Evolutionary conservation across 1,140 invertebrate species (phyloP), one percentile per base, ranked within the genome.

Genomic region (Anastatus disparis): DNA sequence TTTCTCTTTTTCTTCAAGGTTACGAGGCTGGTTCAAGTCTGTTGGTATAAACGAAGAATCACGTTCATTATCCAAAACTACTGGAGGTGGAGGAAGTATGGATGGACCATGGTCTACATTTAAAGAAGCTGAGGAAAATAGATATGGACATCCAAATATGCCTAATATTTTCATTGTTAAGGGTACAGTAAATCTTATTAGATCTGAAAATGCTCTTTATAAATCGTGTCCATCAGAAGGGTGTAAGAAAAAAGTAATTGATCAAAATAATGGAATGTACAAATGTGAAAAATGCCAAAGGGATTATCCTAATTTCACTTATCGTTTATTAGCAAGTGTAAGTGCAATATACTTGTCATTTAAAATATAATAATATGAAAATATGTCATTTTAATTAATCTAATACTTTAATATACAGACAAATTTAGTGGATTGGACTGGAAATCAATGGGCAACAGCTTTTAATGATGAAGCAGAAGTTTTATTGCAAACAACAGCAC

Each of bases 241-340:
- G 44, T 99, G 97, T 82, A 97, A 97, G 78, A 99, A 98, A 80
- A 99, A 99, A 84, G 82, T 95, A 1, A 86, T 97, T 27, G 96
- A 98, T 85, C 89, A 92, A 79, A 90, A 93, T 50, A 96, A 96
- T 82, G 94, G 93, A 8, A 87, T 92, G 74, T 99, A 91, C 81
- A 89, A 95, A 70, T 99, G 98, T 83, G 97, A 99, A 82, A 98
- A 98, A 83, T 99, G 97, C 82, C 89, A 92, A 72, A 87, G 90
- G 52, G 93, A 95, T 69, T 95, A 89, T 81, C 90, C 92, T 0
- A 93, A 93, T 74, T 99, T 92, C 80, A 95, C 94, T 76, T 97
- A 95, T 85, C 88, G 96, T 50, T 83, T 98, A 69, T 87, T 99
- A 52, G 82, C 94, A 15, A 89, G 85, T 73, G 94, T 97, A 85